phyloP scores from a whole-genome alignment of 1,140 invertebrate species.

The Trichomalopsis sarcophagae region DNA sequence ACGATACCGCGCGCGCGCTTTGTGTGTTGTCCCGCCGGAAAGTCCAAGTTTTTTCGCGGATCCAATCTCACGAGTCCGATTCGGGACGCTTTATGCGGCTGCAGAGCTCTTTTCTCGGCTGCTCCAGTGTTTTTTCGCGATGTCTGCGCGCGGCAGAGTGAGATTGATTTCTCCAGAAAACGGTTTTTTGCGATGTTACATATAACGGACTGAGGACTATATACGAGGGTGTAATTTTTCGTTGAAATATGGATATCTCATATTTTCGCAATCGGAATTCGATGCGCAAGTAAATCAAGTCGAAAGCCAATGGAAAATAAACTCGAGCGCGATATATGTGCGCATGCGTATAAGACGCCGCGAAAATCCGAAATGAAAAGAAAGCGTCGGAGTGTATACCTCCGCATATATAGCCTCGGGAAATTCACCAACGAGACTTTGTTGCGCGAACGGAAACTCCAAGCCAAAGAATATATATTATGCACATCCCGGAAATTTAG shows the following conservation, averaged over 20 bases:
- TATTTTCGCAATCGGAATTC: not conserved
- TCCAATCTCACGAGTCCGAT: not conserved
- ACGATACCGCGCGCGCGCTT: too few relatives aligned
- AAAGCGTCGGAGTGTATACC: not conserved
- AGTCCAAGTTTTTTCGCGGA: too few relatives aligned
- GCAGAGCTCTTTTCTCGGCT: not conserved
- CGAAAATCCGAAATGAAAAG: constrained; percentile 20
- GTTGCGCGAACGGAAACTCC: too few relatives aligned
- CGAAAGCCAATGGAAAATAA: constrained; percentile 5
- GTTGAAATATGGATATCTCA: not conserved
- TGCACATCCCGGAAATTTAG: too few relatives aligned
- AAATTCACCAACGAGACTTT: not conserved
- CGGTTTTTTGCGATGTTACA: too few relatives aligned
- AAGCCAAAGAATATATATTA: too few relatives aligned
- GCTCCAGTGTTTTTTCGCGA: not conserved
- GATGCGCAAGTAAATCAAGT: not conserved
- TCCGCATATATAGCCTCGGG: not conserved
- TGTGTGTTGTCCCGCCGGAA: too few relatives aligned
- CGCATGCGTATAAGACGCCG: not conserved
- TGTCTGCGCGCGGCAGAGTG: not conserved
- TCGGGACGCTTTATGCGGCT: not conserved
- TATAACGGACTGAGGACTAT: too few relatives aligned
- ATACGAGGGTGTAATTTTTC: too few relatives aligned
- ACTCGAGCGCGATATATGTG: not conserved
- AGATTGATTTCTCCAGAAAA: not conserved